Percentiles rank a stretch among this genome's conserved stretches.
Evolutionary conservation across 2,113 vertebrate genomes (phyloP).

Genomic region (Oncorhynchus masou): DNA sequence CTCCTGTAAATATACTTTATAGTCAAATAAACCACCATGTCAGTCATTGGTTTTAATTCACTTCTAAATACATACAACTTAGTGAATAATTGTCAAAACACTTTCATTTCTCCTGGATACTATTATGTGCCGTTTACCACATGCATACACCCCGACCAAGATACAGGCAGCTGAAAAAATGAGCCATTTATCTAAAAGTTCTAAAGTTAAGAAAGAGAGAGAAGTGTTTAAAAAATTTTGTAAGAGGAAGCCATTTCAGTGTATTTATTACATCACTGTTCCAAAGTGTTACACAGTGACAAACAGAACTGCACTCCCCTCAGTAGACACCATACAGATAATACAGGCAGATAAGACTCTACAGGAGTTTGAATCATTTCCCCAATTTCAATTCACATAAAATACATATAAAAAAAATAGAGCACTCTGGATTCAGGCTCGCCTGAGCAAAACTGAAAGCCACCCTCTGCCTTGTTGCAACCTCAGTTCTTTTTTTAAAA

Average conservation of each 20-base stretch:
- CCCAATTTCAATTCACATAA: constrained; percentile 60
- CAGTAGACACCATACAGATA: background rate
- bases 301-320: constrained; percentile 8
- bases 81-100: too few species aligned
- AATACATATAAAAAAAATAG: constrained; percentile 70
- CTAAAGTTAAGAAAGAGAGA: background rate
- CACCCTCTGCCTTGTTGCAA: too few species aligned
- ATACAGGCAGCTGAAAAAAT: too few species aligned
- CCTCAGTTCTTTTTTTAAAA: constrained; percentile 53
- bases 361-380: constrained; percentile 59
- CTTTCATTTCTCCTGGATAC: too few species aligned
- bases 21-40: too few species aligned
- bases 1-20: too few species aligned
- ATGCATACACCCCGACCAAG: too few species aligned
- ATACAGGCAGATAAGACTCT: constrained; percentile 38
- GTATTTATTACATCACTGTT: constrained; percentile 38
- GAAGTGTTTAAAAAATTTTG: background rate
- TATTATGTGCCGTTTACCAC: too few species aligned
- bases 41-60: too few species aligned
- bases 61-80: too few species aligned
- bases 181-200: too few species aligned
- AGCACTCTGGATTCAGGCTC: constrained; percentile 35
- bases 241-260: constrained; percentile 26
- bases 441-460: constrained; percentile 28
- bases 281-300: constrained; percentile 7